Base-by-base conservation (phyloP, 2,797 vertebrate species). In the Uromys caudimaculatus region DNA sequence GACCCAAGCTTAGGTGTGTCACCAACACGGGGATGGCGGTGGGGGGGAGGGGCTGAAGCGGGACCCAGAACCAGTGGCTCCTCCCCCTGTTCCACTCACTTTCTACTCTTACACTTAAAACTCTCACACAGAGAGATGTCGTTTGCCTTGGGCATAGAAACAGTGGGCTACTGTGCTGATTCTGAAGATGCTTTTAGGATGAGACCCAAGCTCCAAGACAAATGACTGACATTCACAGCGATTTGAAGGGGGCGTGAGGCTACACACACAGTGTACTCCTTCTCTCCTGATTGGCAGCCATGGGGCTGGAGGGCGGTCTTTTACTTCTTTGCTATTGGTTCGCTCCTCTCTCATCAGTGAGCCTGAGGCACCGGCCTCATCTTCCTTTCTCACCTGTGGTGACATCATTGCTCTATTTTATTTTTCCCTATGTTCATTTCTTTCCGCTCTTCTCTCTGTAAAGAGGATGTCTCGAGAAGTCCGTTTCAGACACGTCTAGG, bases 381-480 rank as follows among this genome's bases (percentile, higher is more conserved):
- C 89, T 95, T 88, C 67, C 16, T 60, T 84, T 54, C 71, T 93
- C 62, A 52, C 12, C 77, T 85, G 52, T 23, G 38, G 27, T 84
- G 67, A 17, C 17, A 79, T 82, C 67, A 23, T 27, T 6, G 71
- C 41, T 27, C 41, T 75, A 27, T 44, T 75, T 75, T 27, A 78
- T 78, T 87, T 75, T 38, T 56, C 75, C 93, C 71, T 76, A 14
- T 79, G 54, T 90, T 69, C 73, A 9, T 76, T 86, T 73, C 81
- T 88, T 81, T 82, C 81, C 41, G 38, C 24, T 95, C 76, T 58
- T 92, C 56, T 83, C 50, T 94, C 85, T 87, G 52, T 89, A 77
- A 85, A 44, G 87, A 73, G 41, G 76, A 44, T 3, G 35, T 88
- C 73, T 88, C 14, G 47, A 87, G 69, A 89, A 89, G 81, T 90